Evolutionary conservation across 2,888 invertebrate genomes (phyloP), one percentile per base, ranked within the genome.

Genomic region (Villa cingulata): DNA sequence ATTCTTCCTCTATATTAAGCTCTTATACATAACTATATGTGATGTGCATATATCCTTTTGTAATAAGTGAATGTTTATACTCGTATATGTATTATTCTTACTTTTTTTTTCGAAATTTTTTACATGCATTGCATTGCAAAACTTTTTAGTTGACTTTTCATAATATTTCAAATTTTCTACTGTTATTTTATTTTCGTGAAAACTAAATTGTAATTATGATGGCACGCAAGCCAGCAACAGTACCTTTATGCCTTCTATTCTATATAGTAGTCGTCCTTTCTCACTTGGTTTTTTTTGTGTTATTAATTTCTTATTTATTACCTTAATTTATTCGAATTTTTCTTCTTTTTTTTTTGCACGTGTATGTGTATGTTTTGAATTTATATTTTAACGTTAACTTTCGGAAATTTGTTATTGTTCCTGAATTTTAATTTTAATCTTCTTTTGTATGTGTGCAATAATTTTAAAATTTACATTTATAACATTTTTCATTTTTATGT

Each of bases 221-320:
- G 19, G 46, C 46, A 46, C 46, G 46, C 46, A 29, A 46, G 46
- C 17, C 41, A 46, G 46, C 46, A 46, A 46, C 46, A 46, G 41
- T 18, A 41, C 41, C 46, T 20, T 3, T 29, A 1, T 32, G 2
- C 12, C 12, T 32, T 32, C 12, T 32, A 32, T 3, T 29, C 10
- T 29, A 29, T 29, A 9, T 29, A 6, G 23, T 23, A 6, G 7
- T 23, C 7, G 4, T 7, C 7, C 7, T 23, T 23, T 23, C 7
- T 32, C 12, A 2, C 37, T 41, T 37, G 41, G 37, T 18, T 46
- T 46, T 41, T 46, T 36, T 46, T 27, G 37, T 46, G 46, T 46
- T 46, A 46, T 41, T 46, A 46, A 42, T 46, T 46, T 46, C 46
- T 46, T 46, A 37, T 46, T 46, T 46, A 46, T 46, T 46, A 42